Evolutionary conservation across 2,888 invertebrate genomes (phyloP).

Genomic region (Caenorhabditis sinica): DNA sequence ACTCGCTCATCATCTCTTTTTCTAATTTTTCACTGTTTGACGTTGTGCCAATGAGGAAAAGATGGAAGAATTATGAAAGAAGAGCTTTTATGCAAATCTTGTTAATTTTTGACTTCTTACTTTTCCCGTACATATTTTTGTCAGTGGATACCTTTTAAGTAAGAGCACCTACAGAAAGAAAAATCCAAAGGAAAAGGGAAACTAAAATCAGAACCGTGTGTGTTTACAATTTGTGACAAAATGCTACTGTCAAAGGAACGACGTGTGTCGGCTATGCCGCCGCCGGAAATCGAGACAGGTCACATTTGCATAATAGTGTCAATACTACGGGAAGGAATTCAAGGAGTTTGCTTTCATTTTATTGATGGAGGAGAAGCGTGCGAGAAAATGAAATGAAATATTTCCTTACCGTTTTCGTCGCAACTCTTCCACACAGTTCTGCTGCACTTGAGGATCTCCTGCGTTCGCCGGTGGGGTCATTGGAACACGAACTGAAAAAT

Average conservation of each 20-base stretch:
- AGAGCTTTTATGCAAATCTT: slow-evolving; percentile 5
- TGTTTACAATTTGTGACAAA: background rate
- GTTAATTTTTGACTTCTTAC: background rate
- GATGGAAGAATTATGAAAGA: background rate
- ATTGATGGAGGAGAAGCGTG: slow-evolving; percentile 10
- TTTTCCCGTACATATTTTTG: no score
- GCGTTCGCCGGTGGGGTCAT: slow-evolving; percentile 72
- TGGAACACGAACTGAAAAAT: slow-evolving; percentile 56
- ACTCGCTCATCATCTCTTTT: background rate
- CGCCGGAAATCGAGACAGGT: slow-evolving; percentile 46
- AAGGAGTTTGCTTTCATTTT: slow-evolving; percentile 39
- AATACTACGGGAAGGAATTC: slow-evolving; percentile 33
- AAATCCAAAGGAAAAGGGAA: background rate
- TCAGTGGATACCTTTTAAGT: background rate
- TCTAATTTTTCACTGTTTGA: slow-evolving; percentile 20
- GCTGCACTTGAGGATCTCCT: slow-evolving; percentile 73
- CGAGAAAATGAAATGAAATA: slow-evolving; percentile 11
- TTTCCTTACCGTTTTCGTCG: slow-evolving; percentile 76
- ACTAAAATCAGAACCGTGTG: background rate
- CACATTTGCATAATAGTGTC: slow-evolving; percentile 64
- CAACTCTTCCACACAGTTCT: slow-evolving; percentile 80
- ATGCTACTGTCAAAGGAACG: slow-evolving; percentile 38
- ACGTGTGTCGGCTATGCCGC: background rate
- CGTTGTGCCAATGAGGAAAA: slow-evolving; percentile 39
- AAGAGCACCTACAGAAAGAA: background rate